These are phyloP conservation scores for Sarcophaga variegata DNA, from an alignment of 2,888 invertebrate species.

Conservation along the genomic window DNA sequence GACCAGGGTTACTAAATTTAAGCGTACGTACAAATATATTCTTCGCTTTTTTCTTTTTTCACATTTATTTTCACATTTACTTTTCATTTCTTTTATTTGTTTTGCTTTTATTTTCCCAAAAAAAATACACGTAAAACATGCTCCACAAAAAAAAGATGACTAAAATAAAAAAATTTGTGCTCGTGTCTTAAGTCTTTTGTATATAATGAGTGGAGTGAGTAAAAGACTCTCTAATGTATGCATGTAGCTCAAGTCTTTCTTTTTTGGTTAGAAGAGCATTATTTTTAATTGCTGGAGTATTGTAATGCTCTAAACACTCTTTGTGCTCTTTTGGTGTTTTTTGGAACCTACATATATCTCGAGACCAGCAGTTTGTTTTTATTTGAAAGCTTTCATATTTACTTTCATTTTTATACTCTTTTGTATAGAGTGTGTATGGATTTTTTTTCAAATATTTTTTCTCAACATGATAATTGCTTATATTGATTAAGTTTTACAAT, in stretches of 20 bases:
- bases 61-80: slow-evolving; percentile 48
- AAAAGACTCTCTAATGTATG: neutral
- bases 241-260: slow-evolving; percentile 53
- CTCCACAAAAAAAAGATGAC: slow-evolving; percentile 21
- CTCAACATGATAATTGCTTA: neutral
- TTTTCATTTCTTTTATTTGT: slow-evolving; percentile 46
- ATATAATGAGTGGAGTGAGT: neutral
- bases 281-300: slow-evolving; percentile 2
- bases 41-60: slow-evolving; percentile 43
- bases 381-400: neutral
- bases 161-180: slow-evolving; percentile 1
- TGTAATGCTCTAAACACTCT: neutral
- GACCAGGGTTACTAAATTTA: slow-evolving; percentile 80
- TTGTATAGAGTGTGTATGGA: neutral
- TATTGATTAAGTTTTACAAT: too few relatives aligned
- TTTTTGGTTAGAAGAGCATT: neutral
- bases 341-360: neutral
- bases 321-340: neutral
- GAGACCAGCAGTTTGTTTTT: neutral
- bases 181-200: slow-evolving; percentile 58
- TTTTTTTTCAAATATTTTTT: neutral
- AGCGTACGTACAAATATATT: slow-evolving; percentile 21
- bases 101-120: neutral
- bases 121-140: neutral
- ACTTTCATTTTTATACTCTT: slow-evolving; percentile 2